Evolutionary conservation across 35 echinoderm and acorn worm species (phyloP).

Genomic region (Apostichopus californicus): DNA sequence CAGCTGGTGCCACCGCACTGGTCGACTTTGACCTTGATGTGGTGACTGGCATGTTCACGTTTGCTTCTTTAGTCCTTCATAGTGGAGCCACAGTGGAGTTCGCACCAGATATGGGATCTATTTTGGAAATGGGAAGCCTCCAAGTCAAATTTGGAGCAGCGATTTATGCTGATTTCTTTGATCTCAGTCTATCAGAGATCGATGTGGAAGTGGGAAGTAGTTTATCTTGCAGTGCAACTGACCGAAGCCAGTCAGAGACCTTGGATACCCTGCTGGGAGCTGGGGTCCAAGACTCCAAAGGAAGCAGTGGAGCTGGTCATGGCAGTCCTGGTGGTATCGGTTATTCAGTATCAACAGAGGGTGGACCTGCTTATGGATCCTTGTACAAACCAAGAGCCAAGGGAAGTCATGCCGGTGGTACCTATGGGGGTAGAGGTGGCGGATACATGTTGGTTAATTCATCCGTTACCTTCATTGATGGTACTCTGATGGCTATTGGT

Average conservation of each 20-base stretch:
- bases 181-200: constrained; percentile 37
- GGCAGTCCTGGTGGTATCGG: constrained; percentile 78
- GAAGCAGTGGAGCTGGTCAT: constrained; percentile 81
- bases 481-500: constrained; percentile 63
- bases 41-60: constrained; percentile 70
- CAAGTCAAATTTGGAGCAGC: constrained; percentile 78
- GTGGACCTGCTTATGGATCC: constrained; percentile 81
- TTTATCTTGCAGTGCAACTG: constrained; percentile 58
- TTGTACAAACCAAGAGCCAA: constrained; percentile 69
- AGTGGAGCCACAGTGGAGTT: constrained; percentile 74
- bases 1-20: constrained; percentile 64
- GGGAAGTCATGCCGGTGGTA: constrained; percentile 62
- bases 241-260: constrained; percentile 51
- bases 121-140: constrained; percentile 58
- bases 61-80: constrained; percentile 68
- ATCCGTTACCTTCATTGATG: constrained; percentile 69
- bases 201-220: constrained; percentile 76
- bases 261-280: constrained; percentile 63
- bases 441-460: constrained; percentile 67
- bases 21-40: constrained; percentile 22
- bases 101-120: constrained; percentile 75
- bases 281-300: constrained; percentile 21
- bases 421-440: constrained; percentile 49
- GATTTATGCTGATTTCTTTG: constrained; percentile 73
- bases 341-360: constrained; percentile 1